Evolutionary conservation across 2,113 vertebrate species (phyloP).

Genomic region (Xerus inauris): DNA sequence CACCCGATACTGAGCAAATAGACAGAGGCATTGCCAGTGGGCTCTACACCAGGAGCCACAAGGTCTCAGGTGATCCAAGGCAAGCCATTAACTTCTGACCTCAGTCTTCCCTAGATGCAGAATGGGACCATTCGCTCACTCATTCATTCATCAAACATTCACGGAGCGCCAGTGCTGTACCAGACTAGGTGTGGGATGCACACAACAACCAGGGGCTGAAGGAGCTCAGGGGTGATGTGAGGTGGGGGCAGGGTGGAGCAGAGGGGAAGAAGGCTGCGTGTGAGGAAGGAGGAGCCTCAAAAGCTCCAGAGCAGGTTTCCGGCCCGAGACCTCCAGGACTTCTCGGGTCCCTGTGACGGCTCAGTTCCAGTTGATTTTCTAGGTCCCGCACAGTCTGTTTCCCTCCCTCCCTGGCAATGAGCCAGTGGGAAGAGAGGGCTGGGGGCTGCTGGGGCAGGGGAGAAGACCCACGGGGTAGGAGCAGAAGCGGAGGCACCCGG

Average conservation of each 20-base stretch:
- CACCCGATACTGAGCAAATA: neutral
- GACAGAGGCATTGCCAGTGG: neutral
- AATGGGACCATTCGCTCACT: neutral
- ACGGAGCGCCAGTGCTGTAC: neutral
- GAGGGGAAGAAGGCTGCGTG: neutral
- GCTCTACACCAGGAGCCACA: neutral
- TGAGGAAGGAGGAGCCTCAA: neutral
- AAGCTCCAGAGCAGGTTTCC: neutral
- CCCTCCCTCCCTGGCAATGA: neutral
- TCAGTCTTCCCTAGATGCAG: neutral
- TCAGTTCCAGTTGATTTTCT: neutral
- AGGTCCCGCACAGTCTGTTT: neutral
- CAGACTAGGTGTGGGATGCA: neutral
- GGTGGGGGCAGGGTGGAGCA: neutral
- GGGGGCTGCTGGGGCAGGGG: neutral
- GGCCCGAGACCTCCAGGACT: too few relatives aligned
- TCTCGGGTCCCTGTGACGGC: neutral
- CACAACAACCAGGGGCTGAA: neutral
- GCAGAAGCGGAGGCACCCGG: too few relatives aligned
- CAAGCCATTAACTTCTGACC: neutral
- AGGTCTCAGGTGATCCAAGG: neutral
- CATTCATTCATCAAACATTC: neutral
- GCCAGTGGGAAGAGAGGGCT: neutral
- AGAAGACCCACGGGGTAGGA: neutral
- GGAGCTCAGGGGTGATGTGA: neutral